These are phyloP conservation scores for Andrena flavipes DNA, from an alignment of 2,888 invertebrate genomes.

Conservation along the genomic window DNA sequence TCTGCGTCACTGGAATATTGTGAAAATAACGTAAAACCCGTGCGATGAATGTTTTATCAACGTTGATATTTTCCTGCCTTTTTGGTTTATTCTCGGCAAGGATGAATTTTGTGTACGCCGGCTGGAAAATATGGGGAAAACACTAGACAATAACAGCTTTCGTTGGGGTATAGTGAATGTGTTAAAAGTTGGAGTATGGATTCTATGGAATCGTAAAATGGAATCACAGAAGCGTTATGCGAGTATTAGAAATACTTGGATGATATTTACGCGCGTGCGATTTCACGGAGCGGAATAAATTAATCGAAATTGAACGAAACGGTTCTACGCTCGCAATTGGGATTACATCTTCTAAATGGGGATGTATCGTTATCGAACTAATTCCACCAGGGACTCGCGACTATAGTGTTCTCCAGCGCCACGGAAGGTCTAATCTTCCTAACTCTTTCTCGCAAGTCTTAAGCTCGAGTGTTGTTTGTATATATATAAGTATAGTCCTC, in stretches of 20 bases:
- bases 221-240: neutral
- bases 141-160: neutral
- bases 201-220: neutral
- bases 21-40: slow-evolving; percentile 9
- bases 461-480: too few relatives aligned
- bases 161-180: neutral
- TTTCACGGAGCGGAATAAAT: too few relatives aligned
- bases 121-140: neutral
- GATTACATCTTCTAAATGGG: too few relatives aligned
- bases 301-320: too few relatives aligned
- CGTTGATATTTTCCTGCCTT: neutral
- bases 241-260: neutral
- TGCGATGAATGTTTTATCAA: slow-evolving; percentile 1
- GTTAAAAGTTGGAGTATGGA: neutral
- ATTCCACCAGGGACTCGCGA: too few relatives aligned
- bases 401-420: too few relatives aligned
- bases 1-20: neutral
- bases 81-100: neutral
- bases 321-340: too few relatives aligned
- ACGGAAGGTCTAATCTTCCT: too few relatives aligned
- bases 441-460: too few relatives aligned
- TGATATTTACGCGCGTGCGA: too few relatives aligned
- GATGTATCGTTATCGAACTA: too few relatives aligned
- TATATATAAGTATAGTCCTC: too few relatives aligned
- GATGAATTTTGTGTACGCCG: neutral